Evolutionary conservation across 2,888 invertebrate species (phyloP).

Genomic region (Bombylius major): DNA sequence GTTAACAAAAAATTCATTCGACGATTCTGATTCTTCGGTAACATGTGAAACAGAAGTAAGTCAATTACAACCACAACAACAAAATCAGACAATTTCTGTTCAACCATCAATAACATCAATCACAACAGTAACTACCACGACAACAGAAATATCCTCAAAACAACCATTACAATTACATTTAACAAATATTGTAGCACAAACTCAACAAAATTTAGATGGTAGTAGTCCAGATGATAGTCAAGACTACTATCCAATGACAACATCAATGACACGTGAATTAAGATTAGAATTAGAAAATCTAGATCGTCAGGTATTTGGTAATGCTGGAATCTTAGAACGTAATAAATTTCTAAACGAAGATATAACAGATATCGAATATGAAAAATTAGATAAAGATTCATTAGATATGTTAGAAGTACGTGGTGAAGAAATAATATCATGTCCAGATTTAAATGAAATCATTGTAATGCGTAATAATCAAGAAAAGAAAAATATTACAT

Average conservation of each 20-base stretch:
- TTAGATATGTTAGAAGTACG: slow-evolving; percentile 30
- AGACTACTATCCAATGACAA: slow-evolving; percentile 77
- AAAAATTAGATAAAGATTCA: slow-evolving; percentile 35
- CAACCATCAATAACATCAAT: background rate
- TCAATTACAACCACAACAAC: background rate
- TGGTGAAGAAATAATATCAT: slow-evolving; percentile 30
- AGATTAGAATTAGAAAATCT: slow-evolving; percentile 70
- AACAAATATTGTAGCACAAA: slow-evolving; percentile 23
- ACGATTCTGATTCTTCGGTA: slow-evolving; percentile 40
- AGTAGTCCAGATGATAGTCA: slow-evolving; percentile 69
- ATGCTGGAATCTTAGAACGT: slow-evolving; percentile 10
- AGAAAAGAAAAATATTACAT: slow-evolving; percentile 20
- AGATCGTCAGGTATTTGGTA: slow-evolving; percentile 71
- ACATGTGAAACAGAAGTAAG: background rate
- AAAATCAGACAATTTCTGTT: background rate
- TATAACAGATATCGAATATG: slow-evolving; percentile 27
- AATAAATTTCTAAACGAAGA: background rate
- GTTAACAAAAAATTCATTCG: slow-evolving; percentile 37
- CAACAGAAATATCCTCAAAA: slow-evolving; percentile 16
- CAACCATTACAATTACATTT: slow-evolving; percentile 17
- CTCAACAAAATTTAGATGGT: slow-evolving; percentile 37
- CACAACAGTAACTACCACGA: slow-evolving; percentile 7
- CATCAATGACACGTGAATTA: slow-evolving; percentile 72
- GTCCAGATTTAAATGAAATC: slow-evolving; percentile 28
- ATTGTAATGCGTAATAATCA: slow-evolving; percentile 24